A percentile compares a stretch with the other conserved stretches of the same genome.
Conservation (phyloP, 2,888 invertebrate genomes). For the Frankliniella intonsa region DNA sequence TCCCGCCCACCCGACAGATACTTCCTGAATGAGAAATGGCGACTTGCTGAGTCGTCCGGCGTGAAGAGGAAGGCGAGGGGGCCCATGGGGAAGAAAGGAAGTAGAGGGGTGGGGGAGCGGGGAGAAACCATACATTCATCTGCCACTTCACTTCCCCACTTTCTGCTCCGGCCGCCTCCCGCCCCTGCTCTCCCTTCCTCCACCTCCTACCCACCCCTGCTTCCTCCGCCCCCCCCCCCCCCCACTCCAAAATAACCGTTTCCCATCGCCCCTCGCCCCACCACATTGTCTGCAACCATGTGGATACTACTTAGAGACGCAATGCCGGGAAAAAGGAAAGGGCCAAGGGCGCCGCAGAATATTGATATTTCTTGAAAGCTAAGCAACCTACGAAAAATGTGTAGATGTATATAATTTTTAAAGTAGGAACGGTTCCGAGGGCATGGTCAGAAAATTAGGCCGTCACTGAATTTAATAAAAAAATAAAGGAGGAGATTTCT, state of each 20-base stretch:
- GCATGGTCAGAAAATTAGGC: no score
- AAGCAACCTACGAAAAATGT: no score
- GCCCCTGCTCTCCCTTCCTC: not conserved
- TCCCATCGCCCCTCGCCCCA: not conserved
- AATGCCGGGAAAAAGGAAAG: no score
- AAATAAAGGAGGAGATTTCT: no score
- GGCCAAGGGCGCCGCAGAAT: no score
- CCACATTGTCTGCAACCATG: not conserved
- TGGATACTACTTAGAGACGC: not conserved
- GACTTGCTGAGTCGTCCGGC: slow-evolving; percentile 2
- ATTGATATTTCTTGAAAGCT: no score
- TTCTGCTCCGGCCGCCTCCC: not conserved
- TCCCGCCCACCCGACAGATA: not conserved
- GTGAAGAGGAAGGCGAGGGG: not conserved
- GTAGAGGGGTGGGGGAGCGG: not conserved
- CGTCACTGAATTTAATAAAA: no score
- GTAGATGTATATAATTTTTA: no score
- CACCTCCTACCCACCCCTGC: no score
- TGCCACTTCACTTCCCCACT: slow-evolving; percentile 1
- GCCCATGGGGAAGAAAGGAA: not conserved
- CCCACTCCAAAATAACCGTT: not conserved
- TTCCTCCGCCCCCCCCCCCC: not conserved
- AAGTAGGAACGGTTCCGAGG: no score
- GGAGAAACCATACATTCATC: slow-evolving; percentile 16
- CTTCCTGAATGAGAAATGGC: slow-evolving; percentile 22